Conservation (phyloP, 1,140 invertebrate genomes). For the Capitella teleta region DNA sequence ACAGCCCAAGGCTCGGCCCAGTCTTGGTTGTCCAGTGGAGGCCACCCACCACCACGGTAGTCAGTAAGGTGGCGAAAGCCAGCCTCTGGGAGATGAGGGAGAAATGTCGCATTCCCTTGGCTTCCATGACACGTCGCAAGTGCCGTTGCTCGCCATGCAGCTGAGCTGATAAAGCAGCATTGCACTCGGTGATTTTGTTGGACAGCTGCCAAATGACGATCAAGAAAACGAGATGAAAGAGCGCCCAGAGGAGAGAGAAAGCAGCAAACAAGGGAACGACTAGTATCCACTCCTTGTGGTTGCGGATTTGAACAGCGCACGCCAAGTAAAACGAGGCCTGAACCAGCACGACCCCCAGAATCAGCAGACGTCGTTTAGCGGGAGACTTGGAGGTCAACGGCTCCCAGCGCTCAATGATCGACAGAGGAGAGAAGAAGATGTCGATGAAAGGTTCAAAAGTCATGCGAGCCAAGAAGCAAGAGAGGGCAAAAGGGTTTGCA, state of each 20-base stretch:
- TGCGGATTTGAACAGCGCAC: constrained; percentile 20
- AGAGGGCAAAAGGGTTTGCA: constrained; percentile 26
- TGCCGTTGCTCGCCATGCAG: constrained; percentile 22
- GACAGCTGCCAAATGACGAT: constrained; percentile 33
- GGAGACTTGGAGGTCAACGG: constrained; percentile 20
- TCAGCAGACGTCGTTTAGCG: constrained; percentile 17
- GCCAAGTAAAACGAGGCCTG: constrained; percentile 21
- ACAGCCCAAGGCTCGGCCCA: constrained; percentile 25
- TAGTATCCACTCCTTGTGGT: constrained; percentile 38
- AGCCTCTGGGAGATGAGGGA: constrained; percentile 32
- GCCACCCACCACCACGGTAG: constrained; percentile 22
- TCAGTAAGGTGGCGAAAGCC: constrained; percentile 23
- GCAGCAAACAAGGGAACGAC: constrained; percentile 31
- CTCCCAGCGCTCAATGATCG: constrained; percentile 34
- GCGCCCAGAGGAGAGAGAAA: constrained; percentile 27
- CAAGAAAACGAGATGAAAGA: constrained; percentile 28
- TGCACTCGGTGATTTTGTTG: constrained; percentile 34
- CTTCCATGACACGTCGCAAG: constrained; percentile 32
- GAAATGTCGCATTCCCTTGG: constrained; percentile 37
- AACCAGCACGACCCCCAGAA: constrained; percentile 21
- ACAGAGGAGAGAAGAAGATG: constrained; percentile 25
- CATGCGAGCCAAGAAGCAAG: constrained; percentile 29
- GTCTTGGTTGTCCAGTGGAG: constrained; percentile 34
- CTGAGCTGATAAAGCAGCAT: constrained; percentile 19
- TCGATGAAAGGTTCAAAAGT: constrained; percentile 28